Evolutionary conservation across 2,888 invertebrate species (phyloP), one percentile per base, ranked within the genome.

Genomic region (Yponomeuta evonymella): DNA sequence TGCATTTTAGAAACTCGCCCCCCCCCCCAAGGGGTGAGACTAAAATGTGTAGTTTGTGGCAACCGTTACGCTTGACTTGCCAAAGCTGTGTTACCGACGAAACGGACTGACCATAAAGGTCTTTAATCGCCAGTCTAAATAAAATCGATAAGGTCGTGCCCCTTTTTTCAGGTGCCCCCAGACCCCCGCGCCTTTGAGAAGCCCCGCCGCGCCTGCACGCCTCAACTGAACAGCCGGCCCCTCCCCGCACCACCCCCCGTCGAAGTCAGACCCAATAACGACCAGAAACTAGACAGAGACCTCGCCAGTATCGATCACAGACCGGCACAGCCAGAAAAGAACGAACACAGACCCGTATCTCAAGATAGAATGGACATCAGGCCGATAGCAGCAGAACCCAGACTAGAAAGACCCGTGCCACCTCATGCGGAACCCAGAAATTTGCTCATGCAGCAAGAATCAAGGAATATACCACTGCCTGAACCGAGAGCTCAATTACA

Each of bases 101-200:
- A 43, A 43, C 43, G 2, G 43, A 43, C 5, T 6, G 43, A 43
- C 8, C 1, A 43, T 43, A 43, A 33, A 4, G 33, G 33, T 2
- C 2, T 23, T 6, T 0, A 5, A 43, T 43, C 33, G 8, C 43
- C 3, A 43, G 43, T 43, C 43, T n/a, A n/a, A n/a, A n/a, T 8
- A 43, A 43, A 43, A 43, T 33, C 3, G 5, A 33, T 43, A 43
- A 43, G 6, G 43, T 8, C 43, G 43, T 43, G 43, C 43, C 43
- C 8, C 43, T 43, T 43, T 43, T 43, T 43, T 43, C 76, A 91
- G 91, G 83, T 91, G 71, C 91, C 91, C 12, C 91, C 92, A 10
- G 91, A 92, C 48, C 92, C 92, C 0, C 77, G 92, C 72, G 91
- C 91, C 0, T 92, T 91, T 67, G 92, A 91, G 71, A 92, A 92